These are phyloP conservation scores for Leucoraja erinaceus DNA, from an alignment of 2,113 vertebrate species.

Conservation along the genomic window DNA sequence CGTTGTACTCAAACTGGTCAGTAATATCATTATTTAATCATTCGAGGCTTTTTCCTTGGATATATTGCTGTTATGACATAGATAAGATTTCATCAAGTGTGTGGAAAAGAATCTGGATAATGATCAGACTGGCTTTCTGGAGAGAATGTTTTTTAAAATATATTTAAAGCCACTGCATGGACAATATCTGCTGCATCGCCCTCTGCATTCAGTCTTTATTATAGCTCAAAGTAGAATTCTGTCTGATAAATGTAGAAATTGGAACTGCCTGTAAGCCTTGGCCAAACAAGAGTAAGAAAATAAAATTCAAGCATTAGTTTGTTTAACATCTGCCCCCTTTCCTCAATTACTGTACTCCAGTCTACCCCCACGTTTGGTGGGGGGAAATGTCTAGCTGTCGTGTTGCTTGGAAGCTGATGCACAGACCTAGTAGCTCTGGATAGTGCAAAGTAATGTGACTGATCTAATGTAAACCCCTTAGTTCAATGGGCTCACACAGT, in stretches of 20 bases:
- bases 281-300: not conserved
- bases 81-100: not conserved
- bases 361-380: not conserved
- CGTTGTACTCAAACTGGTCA: constrained; percentile 50
- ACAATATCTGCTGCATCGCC: not conserved
- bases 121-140: not conserved
- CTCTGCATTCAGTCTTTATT: not conserved
- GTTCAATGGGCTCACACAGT: not conserved
- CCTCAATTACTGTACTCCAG: not conserved
- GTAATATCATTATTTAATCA: constrained; percentile 50
- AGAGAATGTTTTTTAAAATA: not conserved
- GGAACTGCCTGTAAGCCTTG: not conserved
- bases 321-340: no score
- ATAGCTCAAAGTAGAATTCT: not conserved
- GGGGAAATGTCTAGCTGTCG: no score
- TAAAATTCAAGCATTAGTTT: not conserved
- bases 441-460: not conserved
- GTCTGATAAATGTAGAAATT: not conserved
- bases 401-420: not conserved
- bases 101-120: not conserved
- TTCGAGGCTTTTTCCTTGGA: constrained; percentile 41
- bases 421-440: not conserved
- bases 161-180: not conserved
- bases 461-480: not conserved
- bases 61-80: not conserved